A percentile compares a stretch with the other conserved stretches of the same genome.
Conservation (phyloP, 1,140 invertebrate genomes). For the Paralvinella palmiformis region DNA sequence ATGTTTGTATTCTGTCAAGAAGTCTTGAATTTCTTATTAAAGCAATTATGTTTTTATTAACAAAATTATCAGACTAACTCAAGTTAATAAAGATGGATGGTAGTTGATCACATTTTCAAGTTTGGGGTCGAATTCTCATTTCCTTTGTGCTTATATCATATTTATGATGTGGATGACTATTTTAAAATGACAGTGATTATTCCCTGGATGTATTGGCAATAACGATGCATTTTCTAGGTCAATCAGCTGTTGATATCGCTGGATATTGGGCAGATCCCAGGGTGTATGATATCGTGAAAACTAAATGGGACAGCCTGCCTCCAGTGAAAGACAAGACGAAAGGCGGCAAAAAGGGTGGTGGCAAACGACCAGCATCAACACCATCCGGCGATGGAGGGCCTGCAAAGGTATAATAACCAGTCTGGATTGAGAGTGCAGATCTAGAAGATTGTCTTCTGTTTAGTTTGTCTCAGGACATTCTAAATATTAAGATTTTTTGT, state of each 20-base stretch:
- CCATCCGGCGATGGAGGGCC: background rate
- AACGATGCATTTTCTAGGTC: conserved; percentile 37
- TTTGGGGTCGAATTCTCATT: too few relatives aligned
- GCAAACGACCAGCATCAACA: conserved; percentile 27
- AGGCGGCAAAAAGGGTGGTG: conserved; percentile 26
- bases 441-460: too few relatives aligned
- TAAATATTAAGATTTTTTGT: too few relatives aligned
- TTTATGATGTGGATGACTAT: background rate
- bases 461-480: too few relatives aligned
- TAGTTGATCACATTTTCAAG: background rate
- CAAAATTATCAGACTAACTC: too few relatives aligned
- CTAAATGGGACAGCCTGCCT: conserved; percentile 44
- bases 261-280: conserved; percentile 43
- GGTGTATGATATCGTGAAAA: conserved; percentile 40
- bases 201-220: background rate
- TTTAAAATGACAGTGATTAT: background rate
- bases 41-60: too few relatives aligned
- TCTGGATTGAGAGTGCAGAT: too few relatives aligned
- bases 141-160: background rate
- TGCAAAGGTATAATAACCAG: too few relatives aligned
- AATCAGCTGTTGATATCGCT: conserved; percentile 43
- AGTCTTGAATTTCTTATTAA: too few relatives aligned
- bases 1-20: too few relatives aligned
- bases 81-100: too few relatives aligned
- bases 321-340: conserved; percentile 30